Evolutionary conservation across 2,888 invertebrate species (phyloP).

Genomic region (Unio delphinus): DNA sequence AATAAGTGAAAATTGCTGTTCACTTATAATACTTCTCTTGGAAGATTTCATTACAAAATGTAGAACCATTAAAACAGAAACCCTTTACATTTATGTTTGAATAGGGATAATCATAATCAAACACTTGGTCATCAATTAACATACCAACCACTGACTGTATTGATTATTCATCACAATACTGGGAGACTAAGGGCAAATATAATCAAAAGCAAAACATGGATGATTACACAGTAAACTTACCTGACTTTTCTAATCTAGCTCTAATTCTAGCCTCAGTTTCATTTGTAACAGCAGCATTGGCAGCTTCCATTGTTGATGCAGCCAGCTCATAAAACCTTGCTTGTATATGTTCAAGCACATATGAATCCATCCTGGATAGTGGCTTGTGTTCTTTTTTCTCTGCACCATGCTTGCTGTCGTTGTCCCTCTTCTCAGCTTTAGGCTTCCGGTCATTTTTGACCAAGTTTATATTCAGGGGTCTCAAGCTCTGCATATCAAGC

Average conservation of each 20-base stretch:
- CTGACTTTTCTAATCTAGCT: constrained; percentile 33
- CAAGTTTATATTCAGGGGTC: constrained; percentile 3
- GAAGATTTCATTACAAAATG: too few relatives aligned
- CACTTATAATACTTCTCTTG: too few relatives aligned
- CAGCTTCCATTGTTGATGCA: constrained; percentile 64
- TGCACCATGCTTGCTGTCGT: constrained; percentile 3
- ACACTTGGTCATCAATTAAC: too few relatives aligned
- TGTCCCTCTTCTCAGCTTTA: constrained; percentile 4
- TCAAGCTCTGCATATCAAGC: constrained; percentile 3
- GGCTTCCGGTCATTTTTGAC: constrained; percentile 5
- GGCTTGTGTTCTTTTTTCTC: constrained; percentile 5
- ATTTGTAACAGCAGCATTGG: constrained; percentile 62
- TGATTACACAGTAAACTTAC: background rate
- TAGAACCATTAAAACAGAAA: too few relatives aligned
- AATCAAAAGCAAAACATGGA: too few relatives aligned
- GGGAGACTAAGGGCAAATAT: too few relatives aligned
- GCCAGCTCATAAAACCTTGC: constrained; percentile 65
- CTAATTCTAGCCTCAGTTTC: constrained; percentile 60
- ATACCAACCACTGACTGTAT: too few relatives aligned
- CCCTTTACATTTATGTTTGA: too few relatives aligned
- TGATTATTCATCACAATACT: too few relatives aligned
- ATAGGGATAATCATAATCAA: too few relatives aligned
- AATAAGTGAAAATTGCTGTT: too few relatives aligned
- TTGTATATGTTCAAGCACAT: constrained; percentile 58
- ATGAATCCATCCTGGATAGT: too few relatives aligned